Evolutionary conservation across 2,113 vertebrate genomes (phyloP), one percentile per base, ranked within the genome.

Genomic region (Aleadryas rufinucha): DNA sequence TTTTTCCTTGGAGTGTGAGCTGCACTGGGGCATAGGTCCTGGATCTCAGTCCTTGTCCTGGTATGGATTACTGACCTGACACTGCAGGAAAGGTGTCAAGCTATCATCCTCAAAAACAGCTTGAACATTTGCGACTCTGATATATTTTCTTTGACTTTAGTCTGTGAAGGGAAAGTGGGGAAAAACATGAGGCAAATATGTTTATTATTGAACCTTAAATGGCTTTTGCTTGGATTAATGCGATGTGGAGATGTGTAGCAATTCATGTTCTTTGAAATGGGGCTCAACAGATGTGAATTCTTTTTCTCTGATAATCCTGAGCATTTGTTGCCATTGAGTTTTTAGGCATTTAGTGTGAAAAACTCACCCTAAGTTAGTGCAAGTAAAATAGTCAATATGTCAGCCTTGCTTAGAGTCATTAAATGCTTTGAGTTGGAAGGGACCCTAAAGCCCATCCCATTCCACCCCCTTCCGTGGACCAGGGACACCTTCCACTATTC

Each of bases 221-320:
- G 6, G 1, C 22, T 82, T 90, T 86, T 64, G 33, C 0, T 0
- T 54, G 44, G 27, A 33, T 75, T 45, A 75, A 26, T n/a, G 33
- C 13, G 37, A 4, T 28, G 3, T 0, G 6, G 15, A 63, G 31
- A 28, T 33, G 14, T 9, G 7, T n/a, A 37, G 2, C 37, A 37
- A 3, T 63, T 37, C 1, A 0, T 21, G 5, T 53, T 57, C 22
- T n/a, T 70, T 66, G 6, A 44, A 9, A 54, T 59, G 11, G 13
- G 7, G 6, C 68, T 88, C n/a, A 17, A 26, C 22, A 37, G 13
- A 26, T 18, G 18, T 26, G 44, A n/a, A 12, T 89, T 59, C 9
- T 24, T 76, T 66, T 57, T 52, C 16, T 75, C 20, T 50, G 13
- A 13, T 59, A 16, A 13, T 24, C 56, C 16, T 19, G 23, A 72